Conservation (phyloP, 2,113 vertebrate genomes). For the Accipiter cooperii region DNA sequence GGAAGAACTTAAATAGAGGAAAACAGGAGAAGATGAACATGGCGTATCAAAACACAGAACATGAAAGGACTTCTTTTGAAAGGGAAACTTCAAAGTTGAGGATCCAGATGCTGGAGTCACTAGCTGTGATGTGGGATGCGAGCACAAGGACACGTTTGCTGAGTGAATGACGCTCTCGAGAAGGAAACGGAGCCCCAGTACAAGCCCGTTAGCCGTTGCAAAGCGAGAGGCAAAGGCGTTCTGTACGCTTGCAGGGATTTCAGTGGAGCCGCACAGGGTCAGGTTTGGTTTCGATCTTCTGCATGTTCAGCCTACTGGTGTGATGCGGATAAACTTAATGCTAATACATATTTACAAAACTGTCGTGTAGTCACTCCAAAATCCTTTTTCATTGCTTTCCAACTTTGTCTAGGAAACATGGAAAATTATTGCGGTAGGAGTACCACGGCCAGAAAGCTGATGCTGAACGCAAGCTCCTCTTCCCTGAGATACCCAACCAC, state of each 20-base stretch:
- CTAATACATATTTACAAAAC: not conserved
- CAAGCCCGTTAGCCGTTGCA: rapidly evolving
- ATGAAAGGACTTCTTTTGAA: slow-evolving; percentile 6
- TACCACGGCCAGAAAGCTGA: not conserved
- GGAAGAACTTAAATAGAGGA: not conserved
- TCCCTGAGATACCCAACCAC: not conserved
- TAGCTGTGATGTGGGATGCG: not conserved
- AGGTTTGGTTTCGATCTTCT: not conserved
- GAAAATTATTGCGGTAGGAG: not conserved
- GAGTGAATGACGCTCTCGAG: not conserved
- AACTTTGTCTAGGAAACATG: not conserved
- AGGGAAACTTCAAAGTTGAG: not conserved
- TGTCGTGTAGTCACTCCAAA: not conserved
- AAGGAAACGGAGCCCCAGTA: not conserved
- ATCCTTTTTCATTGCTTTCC: not conserved
- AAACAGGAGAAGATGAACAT: not conserved
- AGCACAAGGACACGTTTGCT: rapidly evolving
- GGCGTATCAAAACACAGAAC: not conserved
- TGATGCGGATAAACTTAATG: not conserved
- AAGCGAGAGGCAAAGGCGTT: rapidly evolving
- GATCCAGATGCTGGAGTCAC: not conserved
- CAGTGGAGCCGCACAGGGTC: not conserved
- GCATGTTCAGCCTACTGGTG: not conserved
- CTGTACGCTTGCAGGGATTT: not conserved
- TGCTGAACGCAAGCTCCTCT: not conserved